A percentile compares a stretch with the other conserved stretches of the same genome.
phyloP scores from a whole-genome alignment of 2,797 vertebrate genomes.

The Momotus momota region DNA sequence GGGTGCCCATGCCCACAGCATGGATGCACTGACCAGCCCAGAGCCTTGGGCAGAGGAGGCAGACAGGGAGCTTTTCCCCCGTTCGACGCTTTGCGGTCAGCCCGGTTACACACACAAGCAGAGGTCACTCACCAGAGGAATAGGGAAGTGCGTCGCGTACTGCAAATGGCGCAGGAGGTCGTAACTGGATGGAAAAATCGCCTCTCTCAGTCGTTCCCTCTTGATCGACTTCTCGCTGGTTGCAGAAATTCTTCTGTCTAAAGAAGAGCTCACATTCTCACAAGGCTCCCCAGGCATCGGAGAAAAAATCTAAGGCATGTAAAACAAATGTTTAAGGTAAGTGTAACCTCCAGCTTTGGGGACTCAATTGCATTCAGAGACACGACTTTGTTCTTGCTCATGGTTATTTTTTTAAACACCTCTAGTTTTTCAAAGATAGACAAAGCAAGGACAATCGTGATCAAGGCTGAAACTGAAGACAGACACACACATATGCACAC shows the following conservation, averaged over 20 bases:
- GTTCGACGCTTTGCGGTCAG: neutral
- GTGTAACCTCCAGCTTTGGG: conserved; percentile 18
- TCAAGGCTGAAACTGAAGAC: neutral
- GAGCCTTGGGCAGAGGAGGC: neutral
- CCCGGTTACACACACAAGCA: accelerated
- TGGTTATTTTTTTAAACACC: neutral
- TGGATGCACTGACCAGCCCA: neutral
- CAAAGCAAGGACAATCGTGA: neutral
- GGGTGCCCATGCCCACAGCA: accelerated
- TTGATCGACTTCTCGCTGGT: conserved; percentile 73
- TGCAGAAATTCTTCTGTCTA: conserved; percentile 73
- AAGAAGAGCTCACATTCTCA: conserved; percentile 68
- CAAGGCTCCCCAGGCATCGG: conserved; percentile 77
- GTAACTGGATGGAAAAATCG: conserved; percentile 79
- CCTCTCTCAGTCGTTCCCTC: conserved; percentile 72
- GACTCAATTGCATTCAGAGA: neutral
- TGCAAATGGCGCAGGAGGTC: conserved; percentile 80
- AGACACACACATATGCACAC: neutral
- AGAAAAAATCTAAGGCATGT: conserved; percentile 80
- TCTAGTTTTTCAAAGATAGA: neutral
- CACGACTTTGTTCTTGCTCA: neutral
- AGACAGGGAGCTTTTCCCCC: neutral
- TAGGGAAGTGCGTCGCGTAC: conserved; percentile 79
- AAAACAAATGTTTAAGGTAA: conserved; percentile 69
- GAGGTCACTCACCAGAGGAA: conserved; percentile 77